Evolutionary conservation across 2,888 invertebrate genomes (phyloP).

Genomic region (Clivina fossor): DNA sequence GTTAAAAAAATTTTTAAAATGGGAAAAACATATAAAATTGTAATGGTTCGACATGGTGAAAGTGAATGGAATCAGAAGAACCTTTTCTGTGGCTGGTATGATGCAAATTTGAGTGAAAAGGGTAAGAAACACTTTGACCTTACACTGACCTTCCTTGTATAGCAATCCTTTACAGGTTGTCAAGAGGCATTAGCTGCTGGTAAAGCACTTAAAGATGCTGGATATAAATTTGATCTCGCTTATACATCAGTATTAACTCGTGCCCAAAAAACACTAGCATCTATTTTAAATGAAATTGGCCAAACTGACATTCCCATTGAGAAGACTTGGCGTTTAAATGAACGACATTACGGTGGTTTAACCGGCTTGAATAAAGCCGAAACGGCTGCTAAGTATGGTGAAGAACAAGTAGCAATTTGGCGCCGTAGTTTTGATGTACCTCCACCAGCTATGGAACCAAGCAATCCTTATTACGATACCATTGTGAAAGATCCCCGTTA

Average conservation of each 20-base stretch:
- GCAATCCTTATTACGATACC: conserved; percentile 74
- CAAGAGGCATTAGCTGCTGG: conserved; percentile 63
- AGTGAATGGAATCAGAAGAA: conserved; percentile 67
- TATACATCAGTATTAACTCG: conserved; percentile 66
- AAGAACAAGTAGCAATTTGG: conserved; percentile 80
- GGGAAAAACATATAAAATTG: conserved; percentile 58
- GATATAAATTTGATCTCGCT: conserved; percentile 62
- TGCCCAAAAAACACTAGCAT: conserved; percentile 61
- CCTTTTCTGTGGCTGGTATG: conserved; percentile 66
- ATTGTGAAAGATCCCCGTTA: conserved; percentile 79
- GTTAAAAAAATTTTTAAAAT: conserved; percentile 39
- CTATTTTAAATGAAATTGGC: conserved; percentile 61
- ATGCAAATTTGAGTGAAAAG: conserved; percentile 62
- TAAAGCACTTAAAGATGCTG: conserved; percentile 61
- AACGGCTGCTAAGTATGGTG: conserved; percentile 67
- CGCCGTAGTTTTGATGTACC: conserved; percentile 83
- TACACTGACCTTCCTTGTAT: conserved; percentile 23
- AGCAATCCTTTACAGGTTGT: conserved; percentile 53
- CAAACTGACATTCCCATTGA: conserved; percentile 59
- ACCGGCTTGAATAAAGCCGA: conserved; percentile 69
- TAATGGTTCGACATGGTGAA: conserved; percentile 67
- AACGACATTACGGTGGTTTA: conserved; percentile 67
- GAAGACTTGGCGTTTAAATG: conserved; percentile 66
- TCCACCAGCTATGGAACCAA: conserved; percentile 80
- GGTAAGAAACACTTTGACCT: conserved; percentile 50